Evolutionary conservation across 2,797 vertebrate genomes (phyloP).

Genomic region (Syngnathus rostellatus): DNA sequence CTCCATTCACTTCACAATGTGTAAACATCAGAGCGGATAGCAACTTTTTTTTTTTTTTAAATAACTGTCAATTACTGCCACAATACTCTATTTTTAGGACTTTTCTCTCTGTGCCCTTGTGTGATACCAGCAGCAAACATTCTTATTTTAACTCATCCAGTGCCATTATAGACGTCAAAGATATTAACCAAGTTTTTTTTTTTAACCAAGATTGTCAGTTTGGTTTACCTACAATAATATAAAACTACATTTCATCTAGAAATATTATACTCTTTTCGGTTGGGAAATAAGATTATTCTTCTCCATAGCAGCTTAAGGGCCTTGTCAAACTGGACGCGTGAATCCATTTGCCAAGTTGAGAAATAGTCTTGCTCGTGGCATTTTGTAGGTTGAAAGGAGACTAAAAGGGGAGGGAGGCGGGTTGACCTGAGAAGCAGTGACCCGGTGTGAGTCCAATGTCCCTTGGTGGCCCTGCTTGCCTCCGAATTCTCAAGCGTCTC

Average conservation of each 20-base stretch:
- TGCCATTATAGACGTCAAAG: too few relatives aligned
- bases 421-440: conserved; percentile 63
- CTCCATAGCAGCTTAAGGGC: conserved; percentile 26
- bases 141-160: not conserved
- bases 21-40: conserved; percentile 8
- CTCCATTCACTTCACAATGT: not conserved
- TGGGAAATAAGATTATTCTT: conserved; percentile 18
- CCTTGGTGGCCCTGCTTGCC: conserved; percentile 43
- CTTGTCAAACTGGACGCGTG: conserved; percentile 12
- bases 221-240: too few relatives aligned
- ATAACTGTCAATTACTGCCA: not conserved
- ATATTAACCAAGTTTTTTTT: too few relatives aligned
- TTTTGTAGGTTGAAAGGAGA: conserved; percentile 52
- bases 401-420: conserved; percentile 22
- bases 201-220: too few relatives aligned
- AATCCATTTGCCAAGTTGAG: conserved; percentile 8
- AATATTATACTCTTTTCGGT: conserved; percentile 9
- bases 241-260: too few relatives aligned
- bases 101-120: not conserved
- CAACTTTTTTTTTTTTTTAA: not conserved
- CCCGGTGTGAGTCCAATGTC: conserved; percentile 59
- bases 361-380: conserved; percentile 47
- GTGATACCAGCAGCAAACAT: not conserved
- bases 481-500: conserved; percentile 61
- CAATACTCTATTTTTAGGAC: not conserved